These are phyloP conservation scores for Helostoma temminkii DNA, from an alignment of 2,797 vertebrate genomes.

Conservation along the genomic window DNA sequence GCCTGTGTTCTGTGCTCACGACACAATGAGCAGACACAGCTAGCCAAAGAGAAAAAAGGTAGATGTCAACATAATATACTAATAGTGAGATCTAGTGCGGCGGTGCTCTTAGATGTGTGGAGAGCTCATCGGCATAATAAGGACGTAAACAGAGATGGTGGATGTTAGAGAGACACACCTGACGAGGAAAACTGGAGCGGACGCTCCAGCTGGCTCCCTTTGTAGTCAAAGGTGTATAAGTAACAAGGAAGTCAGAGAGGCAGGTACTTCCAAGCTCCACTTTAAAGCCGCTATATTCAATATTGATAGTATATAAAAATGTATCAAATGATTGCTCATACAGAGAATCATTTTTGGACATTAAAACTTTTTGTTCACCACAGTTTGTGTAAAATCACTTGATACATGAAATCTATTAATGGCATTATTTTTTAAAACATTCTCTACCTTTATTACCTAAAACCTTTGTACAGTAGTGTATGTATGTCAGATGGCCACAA, in stretches of 20 bases:
- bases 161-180: constrained; percentile 42
- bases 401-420: too few species aligned
- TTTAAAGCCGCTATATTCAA: not conserved
- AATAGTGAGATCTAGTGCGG: constrained; percentile 42
- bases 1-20: constrained; percentile 48
- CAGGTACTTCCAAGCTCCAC: not conserved
- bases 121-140: constrained; percentile 49
- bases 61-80: constrained; percentile 55
- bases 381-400: too few species aligned
- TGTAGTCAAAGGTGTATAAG: constrained; percentile 18
- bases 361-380: too few species aligned
- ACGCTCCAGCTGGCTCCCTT: constrained; percentile 55
- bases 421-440: too few species aligned
- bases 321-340: not conserved
- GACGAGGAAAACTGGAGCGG: constrained; percentile 47
- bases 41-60: constrained; percentile 42
- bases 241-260: not conserved
- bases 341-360: too few species aligned
- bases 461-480: too few species aligned
- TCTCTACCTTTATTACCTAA: too few species aligned
- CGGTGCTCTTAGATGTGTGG: constrained; percentile 30
- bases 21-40: constrained; percentile 67
- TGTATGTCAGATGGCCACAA: too few species aligned
- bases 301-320: not conserved
- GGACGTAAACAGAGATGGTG: constrained; percentile 38